Evolutionary conservation across 2,113 vertebrate species (phyloP), one percentile per base, ranked within the genome.

Genomic region (Synodontis membranacea): DNA sequence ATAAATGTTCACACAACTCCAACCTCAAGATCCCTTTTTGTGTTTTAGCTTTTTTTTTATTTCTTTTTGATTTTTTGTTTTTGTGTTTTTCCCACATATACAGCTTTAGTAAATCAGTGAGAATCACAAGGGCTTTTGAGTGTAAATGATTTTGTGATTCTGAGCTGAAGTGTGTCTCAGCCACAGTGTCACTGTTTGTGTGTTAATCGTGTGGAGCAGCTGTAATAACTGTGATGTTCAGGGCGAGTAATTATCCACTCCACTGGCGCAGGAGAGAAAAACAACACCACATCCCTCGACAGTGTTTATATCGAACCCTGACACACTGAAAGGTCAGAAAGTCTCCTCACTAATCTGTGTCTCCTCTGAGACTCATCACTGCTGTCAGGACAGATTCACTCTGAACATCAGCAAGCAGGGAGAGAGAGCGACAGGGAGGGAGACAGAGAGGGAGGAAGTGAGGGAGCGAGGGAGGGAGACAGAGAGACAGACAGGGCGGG

Each of bases 251-350:
- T 74, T 74, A 74, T 74, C 42, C 70, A 28, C 66, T 70, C 34
- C 66, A 70, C 66, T 8, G 70, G 37, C 23, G 9, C 70, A 74
- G 39, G 39, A 42, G 70, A 42, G 39, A 74, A 44, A 74, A 44
- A 74, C 39, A 74, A 74, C 70, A 74, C 11, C 11, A 11, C 39
- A 4, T 74, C 70, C 39, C 70, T 74, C 21, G 39, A 28, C 70
- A 44, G 70, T 74, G 70, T 74, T 74, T 74, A 74, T 44, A 74
- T 44, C 39, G 23, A 74, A 74, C 70, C 39, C 39, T 44, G 70
- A 74, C 70, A 74, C 0, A 5, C 39, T 74, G 70, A 44, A 74
- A 74, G 70, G 70, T 74, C 70, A 74, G 70, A 74, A 74, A 44
- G 70, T 44, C 39, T 74, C 39, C 42, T 74, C 42, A 14, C 70